A percentile compares a stretch with the other conserved stretches of the same genome.
Conservation (phyloP, 2,888 invertebrate genomes). For the Tetrapedia diversipes region DNA sequence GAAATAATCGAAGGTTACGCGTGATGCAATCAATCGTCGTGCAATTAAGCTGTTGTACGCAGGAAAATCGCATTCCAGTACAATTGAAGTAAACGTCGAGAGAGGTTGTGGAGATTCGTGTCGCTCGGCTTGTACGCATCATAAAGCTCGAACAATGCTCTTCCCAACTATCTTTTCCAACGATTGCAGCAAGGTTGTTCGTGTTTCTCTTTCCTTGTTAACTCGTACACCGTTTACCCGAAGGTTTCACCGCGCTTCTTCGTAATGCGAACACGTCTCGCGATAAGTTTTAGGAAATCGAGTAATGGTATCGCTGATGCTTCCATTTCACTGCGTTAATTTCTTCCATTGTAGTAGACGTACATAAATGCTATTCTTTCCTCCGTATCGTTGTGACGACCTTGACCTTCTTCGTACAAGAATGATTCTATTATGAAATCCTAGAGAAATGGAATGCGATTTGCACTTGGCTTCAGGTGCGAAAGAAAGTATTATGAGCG, state of each 20-base stretch:
- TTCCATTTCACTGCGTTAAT: background rate
- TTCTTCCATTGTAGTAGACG: background rate
- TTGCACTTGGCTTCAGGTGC: background rate
- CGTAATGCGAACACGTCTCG: slow-evolving; percentile 14
- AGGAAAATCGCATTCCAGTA: slow-evolving; percentile 53
- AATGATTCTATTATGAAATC: slow-evolving; percentile 13
- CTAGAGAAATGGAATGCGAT: slow-evolving; percentile 9
- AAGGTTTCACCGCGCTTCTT: slow-evolving; percentile 32
- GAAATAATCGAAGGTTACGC: slow-evolving; percentile 37
- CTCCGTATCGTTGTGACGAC: background rate
- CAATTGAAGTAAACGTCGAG: slow-evolving; percentile 46
- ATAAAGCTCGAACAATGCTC: slow-evolving; percentile 67
- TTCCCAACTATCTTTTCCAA: slow-evolving; percentile 53
- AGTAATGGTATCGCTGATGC: slow-evolving; percentile 6
- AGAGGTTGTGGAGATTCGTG: slow-evolving; percentile 40
- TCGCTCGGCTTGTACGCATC: slow-evolving; percentile 42
- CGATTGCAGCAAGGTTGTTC: slow-evolving; percentile 29
- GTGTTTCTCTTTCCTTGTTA: background rate
- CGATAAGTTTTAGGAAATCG: slow-evolving; percentile 1
- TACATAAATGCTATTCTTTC: background rate
- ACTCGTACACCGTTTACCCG: background rate
- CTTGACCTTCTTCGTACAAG: slow-evolving; percentile 25
- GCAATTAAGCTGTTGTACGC: slow-evolving; percentile 36
- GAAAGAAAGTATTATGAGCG: background rate
- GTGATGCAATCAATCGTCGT: slow-evolving; percentile 55